Base-by-base conservation (phyloP, 2,797 vertebrate species). In the Odontamblyopus rebecca region DNA sequence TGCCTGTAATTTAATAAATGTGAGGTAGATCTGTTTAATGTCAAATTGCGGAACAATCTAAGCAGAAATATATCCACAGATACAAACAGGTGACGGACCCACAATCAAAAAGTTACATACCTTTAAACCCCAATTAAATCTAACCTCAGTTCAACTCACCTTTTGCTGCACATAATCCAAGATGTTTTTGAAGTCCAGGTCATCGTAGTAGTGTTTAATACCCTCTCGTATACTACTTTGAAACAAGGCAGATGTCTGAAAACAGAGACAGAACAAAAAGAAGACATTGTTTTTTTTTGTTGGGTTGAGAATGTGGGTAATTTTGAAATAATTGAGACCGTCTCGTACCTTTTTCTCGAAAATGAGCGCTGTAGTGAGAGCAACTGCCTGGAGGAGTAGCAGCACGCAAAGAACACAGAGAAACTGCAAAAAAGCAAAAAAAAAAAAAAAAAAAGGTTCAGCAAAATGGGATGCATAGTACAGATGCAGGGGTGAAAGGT, bases 161-260 rank as follows among this genome's bases (percentile, higher is more conserved):
- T 96, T 97, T 75, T 94, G 82, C 41, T 98, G 96, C 27, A 97
- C 94, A 1, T 95, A 96, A 84, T 98, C 96, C 93, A 98, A 73
- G 85, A 98, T 96, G 77, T 98, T 98, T 86, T 98, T 97, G 88
- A 98, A 98, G 92, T 97, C 96, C 74, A 98, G 92, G 75, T 98
- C 96, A 0, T 97, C 96, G 0, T 98, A 98, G 79, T 97, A 98
- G 88, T 98, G 96, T 60, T 95, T 94, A 30, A 97, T 96, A 59
- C 96, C 96, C 81, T 95, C 95, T 48, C 93, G 94, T 82, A 97
- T 94, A 63, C 90, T 97, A 69, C 94, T 95, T 84, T 97, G 95
- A 70, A 97, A 94, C 86, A 97, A 80, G 1, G 92, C 82, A 0
- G 94, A 92, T 2, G 96, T 96, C 96, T 98, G 41, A 3, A 75